phyloP scores from a whole-genome alignment of 2,888 invertebrate species.

The Chloroclysta siterata region DNA sequence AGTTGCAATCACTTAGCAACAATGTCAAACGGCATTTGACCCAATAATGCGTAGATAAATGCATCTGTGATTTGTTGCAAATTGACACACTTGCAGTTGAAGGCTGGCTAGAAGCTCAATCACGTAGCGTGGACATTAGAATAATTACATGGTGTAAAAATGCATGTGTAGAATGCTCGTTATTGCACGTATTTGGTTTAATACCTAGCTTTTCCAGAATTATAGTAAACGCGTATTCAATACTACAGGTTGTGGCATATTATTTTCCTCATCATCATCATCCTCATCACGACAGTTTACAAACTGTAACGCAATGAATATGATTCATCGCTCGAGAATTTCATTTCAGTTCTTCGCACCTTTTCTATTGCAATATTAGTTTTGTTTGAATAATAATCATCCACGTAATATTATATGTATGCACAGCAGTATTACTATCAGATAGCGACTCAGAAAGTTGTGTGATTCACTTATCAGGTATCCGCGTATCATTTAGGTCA shows the following conservation, averaged over 20 bases:
- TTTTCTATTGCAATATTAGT: not conserved
- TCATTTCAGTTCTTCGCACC: not conserved
- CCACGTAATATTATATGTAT: slow-evolving; percentile 4
- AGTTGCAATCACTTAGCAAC: slow-evolving; percentile 43
- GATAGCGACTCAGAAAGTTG: slow-evolving; percentile 34
- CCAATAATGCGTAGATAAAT: slow-evolving; percentile 41
- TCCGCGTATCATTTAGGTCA: slow-evolving; percentile 59
- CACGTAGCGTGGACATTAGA: slow-evolving; percentile 23
- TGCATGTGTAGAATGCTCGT: slow-evolving; percentile 12
- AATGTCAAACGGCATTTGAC: slow-evolving; percentile 52
- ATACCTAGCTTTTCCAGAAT: not conserved
- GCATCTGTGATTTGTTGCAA: slow-evolving; percentile 46
- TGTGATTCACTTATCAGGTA: slow-evolving; percentile 60
- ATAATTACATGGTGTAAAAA: slow-evolving; percentile 29
- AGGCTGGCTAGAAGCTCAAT: slow-evolving; percentile 22
- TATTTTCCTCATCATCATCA: slow-evolving; percentile 7
- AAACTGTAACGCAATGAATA: not conserved
- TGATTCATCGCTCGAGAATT: slow-evolving; percentile 10
- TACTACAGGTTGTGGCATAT: slow-evolving; percentile 4
- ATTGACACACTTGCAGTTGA: slow-evolving; percentile 30
- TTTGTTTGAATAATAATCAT: slow-evolving; percentile 7
- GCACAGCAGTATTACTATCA: slow-evolving; percentile 30
- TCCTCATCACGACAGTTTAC: not conserved
- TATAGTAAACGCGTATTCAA: not conserved
- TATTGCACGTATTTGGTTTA: slow-evolving; percentile 14